Percentiles rank a stretch among this genome's conserved stretches.
phyloP scores from a whole-genome alignment of 2,888 invertebrate species.

The Prosapia bicincta region DNA sequence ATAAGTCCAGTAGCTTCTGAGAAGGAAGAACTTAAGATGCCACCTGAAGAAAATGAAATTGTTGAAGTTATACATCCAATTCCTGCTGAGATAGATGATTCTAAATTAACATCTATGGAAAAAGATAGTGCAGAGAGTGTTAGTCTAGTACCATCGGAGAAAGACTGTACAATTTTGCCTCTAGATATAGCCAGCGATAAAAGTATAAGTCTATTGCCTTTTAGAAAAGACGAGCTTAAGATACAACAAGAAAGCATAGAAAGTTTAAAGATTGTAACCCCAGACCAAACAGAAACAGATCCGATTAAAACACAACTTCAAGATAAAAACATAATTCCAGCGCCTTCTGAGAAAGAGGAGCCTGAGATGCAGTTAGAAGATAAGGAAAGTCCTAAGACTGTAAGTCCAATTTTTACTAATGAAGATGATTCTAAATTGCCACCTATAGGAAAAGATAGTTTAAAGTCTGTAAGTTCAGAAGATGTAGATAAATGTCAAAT shows the following conservation, averaged over 20 bases:
- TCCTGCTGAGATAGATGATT: neutral
- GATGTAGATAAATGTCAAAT: neutral
- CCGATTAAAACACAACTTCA: conserved; percentile 16
- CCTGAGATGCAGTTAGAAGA: neutral
- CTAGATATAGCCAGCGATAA: neutral
- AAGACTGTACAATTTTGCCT: neutral
- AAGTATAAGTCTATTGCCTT: neutral
- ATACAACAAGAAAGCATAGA: neutral
- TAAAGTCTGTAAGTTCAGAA: neutral
- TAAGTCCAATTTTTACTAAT: conserved; percentile 38
- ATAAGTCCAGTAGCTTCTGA: no score
- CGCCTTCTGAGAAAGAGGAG: neutral
- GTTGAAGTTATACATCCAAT: conserved; percentile 3
- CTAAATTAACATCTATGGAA: neutral
- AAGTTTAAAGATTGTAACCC: conserved; percentile 1
- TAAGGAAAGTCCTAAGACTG: conserved; percentile 39
- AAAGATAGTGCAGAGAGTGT: neutral
- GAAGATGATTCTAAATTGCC: neutral
- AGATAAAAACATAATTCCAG: conserved; percentile 4
- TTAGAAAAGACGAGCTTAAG: conserved; percentile 2
- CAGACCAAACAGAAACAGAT: conserved; percentile 3
- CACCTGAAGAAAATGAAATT: conserved; percentile 5
- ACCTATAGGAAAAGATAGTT: neutral
- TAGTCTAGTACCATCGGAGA: conserved; percentile 6
- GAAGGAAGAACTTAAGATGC: neutral